These are phyloP conservation scores for Unio delphinus DNA, from an alignment of 2,888 invertebrate species.

Conservation along the genomic window DNA sequence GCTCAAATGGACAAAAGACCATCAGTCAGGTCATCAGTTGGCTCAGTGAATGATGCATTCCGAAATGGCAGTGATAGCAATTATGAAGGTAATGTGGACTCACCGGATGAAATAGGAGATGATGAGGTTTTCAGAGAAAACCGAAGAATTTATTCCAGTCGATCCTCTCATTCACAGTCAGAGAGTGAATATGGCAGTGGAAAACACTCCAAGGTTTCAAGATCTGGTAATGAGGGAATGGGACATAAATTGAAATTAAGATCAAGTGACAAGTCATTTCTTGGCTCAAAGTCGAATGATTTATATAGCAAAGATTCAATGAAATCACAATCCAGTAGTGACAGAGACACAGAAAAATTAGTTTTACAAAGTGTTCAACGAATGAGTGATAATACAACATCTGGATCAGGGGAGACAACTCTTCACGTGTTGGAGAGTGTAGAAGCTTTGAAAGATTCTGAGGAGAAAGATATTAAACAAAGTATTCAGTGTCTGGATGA, in stretches of 20 bases:
- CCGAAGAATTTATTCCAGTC: slow-evolving; percentile 8
- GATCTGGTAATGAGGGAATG: slow-evolving; percentile 16
- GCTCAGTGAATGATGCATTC: slow-evolving; percentile 25
- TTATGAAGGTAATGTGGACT: neutral
- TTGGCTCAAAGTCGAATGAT: too few species aligned
- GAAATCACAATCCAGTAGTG: slow-evolving; percentile 21
- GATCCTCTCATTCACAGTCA: neutral
- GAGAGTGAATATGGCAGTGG: slow-evolving; percentile 2
- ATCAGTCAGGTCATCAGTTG: slow-evolving; percentile 30
- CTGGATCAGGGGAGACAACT: slow-evolving; percentile 37
- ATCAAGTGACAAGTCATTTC: neutral
- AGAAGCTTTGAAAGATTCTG: slow-evolving; percentile 32
- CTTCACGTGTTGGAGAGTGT: slow-evolving; percentile 50
- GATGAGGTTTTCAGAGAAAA: slow-evolving; percentile 43
- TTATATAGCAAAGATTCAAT: too few species aligned
- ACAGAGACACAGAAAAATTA: slow-evolving; percentile 38
- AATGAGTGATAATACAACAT: slow-evolving; percentile 37
- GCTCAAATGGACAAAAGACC: slow-evolving; percentile 50
- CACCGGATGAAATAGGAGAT: slow-evolving; percentile 22
- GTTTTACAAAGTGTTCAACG: slow-evolving; percentile 44
- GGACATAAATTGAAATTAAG: slow-evolving; percentile 11
- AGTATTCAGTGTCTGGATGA: slow-evolving; percentile 50
- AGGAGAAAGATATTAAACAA: slow-evolving; percentile 29
- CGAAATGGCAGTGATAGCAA: slow-evolving; percentile 9
- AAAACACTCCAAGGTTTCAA: slow-evolving; percentile 16